Evolutionary conservation across 2,888 invertebrate genomes (phyloP).

Genomic region (Torymus tubicola): DNA sequence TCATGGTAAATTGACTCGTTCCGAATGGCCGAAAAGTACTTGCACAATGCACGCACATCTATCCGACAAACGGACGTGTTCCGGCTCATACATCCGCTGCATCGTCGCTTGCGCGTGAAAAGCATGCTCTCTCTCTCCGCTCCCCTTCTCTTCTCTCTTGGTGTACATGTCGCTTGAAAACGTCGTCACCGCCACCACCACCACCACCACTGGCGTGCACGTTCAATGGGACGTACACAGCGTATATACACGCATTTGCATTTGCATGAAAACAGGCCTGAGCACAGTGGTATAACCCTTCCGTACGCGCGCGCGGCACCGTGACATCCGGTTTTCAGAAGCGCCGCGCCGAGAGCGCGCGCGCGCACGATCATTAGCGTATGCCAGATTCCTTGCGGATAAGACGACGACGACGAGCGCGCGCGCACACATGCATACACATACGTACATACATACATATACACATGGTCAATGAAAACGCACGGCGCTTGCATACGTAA

Average conservation of each 20-base stretch:
- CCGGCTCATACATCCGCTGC: neutral
- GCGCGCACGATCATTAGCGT: slow-evolving; percentile 59
- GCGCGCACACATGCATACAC: neutral
- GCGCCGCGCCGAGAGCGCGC: slow-evolving; percentile 53
- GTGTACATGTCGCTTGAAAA: neutral
- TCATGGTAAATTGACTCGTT: slow-evolving; percentile 51
- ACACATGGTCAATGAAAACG: slow-evolving; percentile 31
- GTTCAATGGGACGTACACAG: neutral
- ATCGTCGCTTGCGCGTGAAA: slow-evolving; percentile 39
- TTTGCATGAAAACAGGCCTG: slow-evolving; percentile 61
- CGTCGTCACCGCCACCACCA: too few species aligned
- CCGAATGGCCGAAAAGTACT: neutral
- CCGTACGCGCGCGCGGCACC: slow-evolving; percentile 55
- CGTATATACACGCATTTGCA: slow-evolving; percentile 38
- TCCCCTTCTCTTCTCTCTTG: neutral
- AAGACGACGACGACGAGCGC: slow-evolving; percentile 44
- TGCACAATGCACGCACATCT: too few species aligned
- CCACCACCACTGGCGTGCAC: neutral
- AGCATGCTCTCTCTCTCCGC: neutral
- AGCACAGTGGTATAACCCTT: slow-evolving; percentile 22
- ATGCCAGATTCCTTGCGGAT: slow-evolving; percentile 60
- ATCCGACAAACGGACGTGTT: neutral
- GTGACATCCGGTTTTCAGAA: slow-evolving; percentile 64
- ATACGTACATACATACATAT: neutral
- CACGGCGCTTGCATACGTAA: slow-evolving; percentile 55